These are phyloP conservation scores for Pelusios castaneus DNA, from an alignment of 2,113 vertebrate genomes.

Conservation along the genomic window DNA sequence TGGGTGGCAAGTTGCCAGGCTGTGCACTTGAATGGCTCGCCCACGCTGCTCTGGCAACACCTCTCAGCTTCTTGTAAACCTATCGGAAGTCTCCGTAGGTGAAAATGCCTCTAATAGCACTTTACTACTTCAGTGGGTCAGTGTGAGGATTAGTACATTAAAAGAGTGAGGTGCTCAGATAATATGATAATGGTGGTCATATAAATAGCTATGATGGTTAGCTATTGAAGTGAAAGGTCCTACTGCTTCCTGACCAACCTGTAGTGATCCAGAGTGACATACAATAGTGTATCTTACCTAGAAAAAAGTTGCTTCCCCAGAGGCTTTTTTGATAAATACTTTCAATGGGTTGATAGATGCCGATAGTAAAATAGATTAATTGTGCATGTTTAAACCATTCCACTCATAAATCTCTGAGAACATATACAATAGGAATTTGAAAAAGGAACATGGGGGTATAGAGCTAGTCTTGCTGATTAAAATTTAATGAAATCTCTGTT, in stretches of 20 bases:
- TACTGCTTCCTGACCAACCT: neutral
- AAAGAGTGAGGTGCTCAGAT: neutral
- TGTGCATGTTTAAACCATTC: neutral
- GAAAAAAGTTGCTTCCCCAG: neutral
- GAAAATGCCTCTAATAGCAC: neutral
- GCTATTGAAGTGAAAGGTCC: neutral
- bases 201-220: neutral
- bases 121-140: neutral
- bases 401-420: neutral
- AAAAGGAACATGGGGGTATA: neutral
- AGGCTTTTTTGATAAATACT: neutral
- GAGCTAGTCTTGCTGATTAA: neutral
- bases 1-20: too few relatives aligned
- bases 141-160: neutral
- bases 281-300: neutral
- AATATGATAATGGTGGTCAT: neutral
- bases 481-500: neutral
- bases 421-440: neutral
- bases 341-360: neutral
- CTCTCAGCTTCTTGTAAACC: neutral
- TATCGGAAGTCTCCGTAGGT: neutral
- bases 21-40: too few relatives aligned
- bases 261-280: neutral
- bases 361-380: neutral
- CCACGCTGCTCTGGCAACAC: neutral